Base-by-base conservation (phyloP, 2,113 vertebrate species). In the Corythornis madagascariensis region DNA sequence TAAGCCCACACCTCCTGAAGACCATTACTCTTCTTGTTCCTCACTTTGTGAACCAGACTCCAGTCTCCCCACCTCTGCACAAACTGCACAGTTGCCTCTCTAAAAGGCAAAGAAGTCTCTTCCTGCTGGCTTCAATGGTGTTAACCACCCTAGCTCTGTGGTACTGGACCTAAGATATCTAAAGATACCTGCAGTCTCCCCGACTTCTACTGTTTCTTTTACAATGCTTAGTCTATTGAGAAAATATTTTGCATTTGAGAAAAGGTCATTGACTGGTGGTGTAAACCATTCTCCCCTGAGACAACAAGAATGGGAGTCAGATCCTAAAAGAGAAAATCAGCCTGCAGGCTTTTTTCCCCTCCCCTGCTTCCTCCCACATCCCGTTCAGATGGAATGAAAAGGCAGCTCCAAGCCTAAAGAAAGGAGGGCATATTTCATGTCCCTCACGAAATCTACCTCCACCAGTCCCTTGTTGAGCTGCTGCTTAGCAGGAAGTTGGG, bases 211-310 rank as follows among this genome's bases (percentile, higher is more conserved):
- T 69, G 55, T 47, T 91, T 45, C 66, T 87, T 89, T 83, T 74
- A 79, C 82, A 73, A 64, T 29, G 35, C 25, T 50, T 80, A 73
- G 47, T 47, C 75, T 57, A 56, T 56, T 79, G 53, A 91, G 83
- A 86, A 95, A 92, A 76, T 87, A 79, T 64, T 91, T 63, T 93
- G 64, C 56, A 69, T 94, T 83, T 92, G 86, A 90, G 78, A 92
- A 86, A 94, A 92, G 65, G 82, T 94, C 88, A 69, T 38, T 77
- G 67, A 45, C 80, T 64, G 35, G 61, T 86, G 67, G 48, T 73
- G 33, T 82, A 87, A 94, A 93, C 74, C 55, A 74, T 82, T 75
- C 66, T 79, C 42, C 57, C 43, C 14, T 0, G 7, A 72, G 57
- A 90, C 65, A 80, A 77, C 45, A 86, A 66, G 53, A 89, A 89